A percentile compares a stretch with the other conserved stretches of the same genome.
These are phyloP conservation scores for Euglossa dilemma DNA, from an alignment of 1,140 invertebrate species.

Conservation along the genomic window DNA sequence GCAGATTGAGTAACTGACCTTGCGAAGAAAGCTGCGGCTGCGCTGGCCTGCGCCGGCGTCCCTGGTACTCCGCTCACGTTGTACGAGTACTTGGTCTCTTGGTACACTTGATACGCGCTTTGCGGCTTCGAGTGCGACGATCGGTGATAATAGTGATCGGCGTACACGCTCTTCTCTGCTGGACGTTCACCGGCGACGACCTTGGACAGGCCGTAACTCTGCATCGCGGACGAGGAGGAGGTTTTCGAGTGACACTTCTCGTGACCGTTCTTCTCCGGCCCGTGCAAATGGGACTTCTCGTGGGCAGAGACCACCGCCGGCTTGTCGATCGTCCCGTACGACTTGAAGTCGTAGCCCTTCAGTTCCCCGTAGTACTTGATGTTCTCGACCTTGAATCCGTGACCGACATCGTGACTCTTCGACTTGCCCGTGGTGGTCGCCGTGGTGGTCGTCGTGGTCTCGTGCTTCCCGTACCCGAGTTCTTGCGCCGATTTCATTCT, in stretches of 20 bases:
- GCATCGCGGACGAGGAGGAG: slow-evolving; percentile 50
- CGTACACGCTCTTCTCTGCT: slow-evolving; percentile 73
- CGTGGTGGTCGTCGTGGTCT: too few relatives aligned
- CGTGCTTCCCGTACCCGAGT: slow-evolving; percentile 64
- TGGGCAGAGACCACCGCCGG: slow-evolving; percentile 61
- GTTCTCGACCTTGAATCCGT: slow-evolving; percentile 77
- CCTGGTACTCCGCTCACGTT: slow-evolving; percentile 80
- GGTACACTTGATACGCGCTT: slow-evolving; percentile 75
- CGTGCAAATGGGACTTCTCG: slow-evolving; percentile 75
- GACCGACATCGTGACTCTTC: slow-evolving; percentile 63
- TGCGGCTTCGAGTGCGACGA: slow-evolving; percentile 71
- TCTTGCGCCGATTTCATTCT: slow-evolving; percentile 78
- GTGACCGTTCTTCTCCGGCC: slow-evolving; percentile 66
- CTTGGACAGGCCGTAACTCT: slow-evolving; percentile 66
- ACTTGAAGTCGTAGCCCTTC: slow-evolving; percentile 78
- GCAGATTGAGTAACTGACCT: slow-evolving; percentile 74
- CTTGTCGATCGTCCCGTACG: slow-evolving; percentile 78
- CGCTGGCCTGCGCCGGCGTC: slow-evolving; percentile 79
- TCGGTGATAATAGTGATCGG: slow-evolving; percentile 76
- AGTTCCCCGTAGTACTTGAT: slow-evolving; percentile 79
- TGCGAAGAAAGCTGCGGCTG: slow-evolving; percentile 81
- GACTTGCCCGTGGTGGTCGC: too few relatives aligned
- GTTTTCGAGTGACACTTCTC: slow-evolving; percentile 74
- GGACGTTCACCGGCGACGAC: slow-evolving; percentile 51
- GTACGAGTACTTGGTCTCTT: slow-evolving; percentile 81